Evolutionary conservation across 1,140 invertebrate species (phyloP).

Genomic region (Drosophila ambigua): DNA sequence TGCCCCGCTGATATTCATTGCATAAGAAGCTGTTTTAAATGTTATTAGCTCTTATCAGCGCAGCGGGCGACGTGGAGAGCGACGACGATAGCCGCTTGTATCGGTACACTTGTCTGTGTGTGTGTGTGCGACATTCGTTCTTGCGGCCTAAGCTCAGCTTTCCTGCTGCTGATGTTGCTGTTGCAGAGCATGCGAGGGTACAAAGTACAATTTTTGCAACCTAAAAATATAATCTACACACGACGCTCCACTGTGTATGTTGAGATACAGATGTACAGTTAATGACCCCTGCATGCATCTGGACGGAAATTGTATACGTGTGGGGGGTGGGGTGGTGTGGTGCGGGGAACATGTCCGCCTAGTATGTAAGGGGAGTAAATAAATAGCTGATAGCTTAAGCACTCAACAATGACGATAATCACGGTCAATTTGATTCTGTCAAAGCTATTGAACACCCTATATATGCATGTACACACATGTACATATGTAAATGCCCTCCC

Average conservation of each 20-base stretch:
- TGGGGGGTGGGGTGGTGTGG: too few relatives aligned
- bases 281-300: too few relatives aligned
- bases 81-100: conserved; percentile 24
- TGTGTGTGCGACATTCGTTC: conserved; percentile 20
- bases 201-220: conserved; percentile 62
- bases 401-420: conserved; percentile 25
- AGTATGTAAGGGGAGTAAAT: too few relatives aligned
- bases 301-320: too few relatives aligned
- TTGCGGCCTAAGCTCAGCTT: conserved; percentile 61
- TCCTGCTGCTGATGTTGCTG: conserved; percentile 15
- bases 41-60: conserved; percentile 53
- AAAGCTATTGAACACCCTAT: conserved; percentile 36
- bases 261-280: background rate
- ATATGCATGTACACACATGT: conserved; percentile 3
- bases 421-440: conserved; percentile 37
- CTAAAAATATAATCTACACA: conserved; percentile 5
- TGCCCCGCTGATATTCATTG: conserved; percentile 20
- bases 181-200: conserved; percentile 13
- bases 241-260: background rate
- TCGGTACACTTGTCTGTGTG: conserved; percentile 29
- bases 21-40: conserved; percentile 29
- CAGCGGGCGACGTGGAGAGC: conserved; percentile 9
- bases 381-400: too few relatives aligned
- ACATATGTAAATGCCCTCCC: conserved; percentile 19
- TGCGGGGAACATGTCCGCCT: too few relatives aligned